A percentile compares a stretch with the other conserved stretches of the same genome.
Evolutionary conservation across 1,140 invertebrate species (phyloP).

Genomic region (Drosophila lacteicornis): DNA sequence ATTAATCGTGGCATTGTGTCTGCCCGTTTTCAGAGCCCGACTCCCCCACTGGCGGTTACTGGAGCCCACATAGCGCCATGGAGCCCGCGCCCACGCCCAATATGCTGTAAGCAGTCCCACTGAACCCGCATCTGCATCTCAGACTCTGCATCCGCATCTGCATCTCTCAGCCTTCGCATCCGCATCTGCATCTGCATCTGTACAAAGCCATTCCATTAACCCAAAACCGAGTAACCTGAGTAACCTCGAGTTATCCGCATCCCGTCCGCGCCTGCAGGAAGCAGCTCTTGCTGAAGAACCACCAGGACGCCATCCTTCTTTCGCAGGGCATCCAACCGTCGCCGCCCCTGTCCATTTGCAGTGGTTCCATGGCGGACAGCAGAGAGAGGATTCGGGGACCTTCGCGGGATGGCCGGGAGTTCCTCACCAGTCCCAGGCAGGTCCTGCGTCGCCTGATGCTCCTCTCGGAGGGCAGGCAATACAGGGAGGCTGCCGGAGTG

Average conservation of each 20-base stretch:
- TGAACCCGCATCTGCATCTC: constrained; percentile 45
- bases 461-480: constrained; percentile 91
- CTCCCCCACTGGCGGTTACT: constrained; percentile 11
- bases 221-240: constrained; percentile 29
- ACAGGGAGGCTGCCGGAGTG: constrained; percentile 91
- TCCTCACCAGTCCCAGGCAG: constrained; percentile 90
- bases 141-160: constrained; percentile 38
- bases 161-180: constrained; percentile 39
- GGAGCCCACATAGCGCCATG: constrained; percentile 38
- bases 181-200: constrained; percentile 49
- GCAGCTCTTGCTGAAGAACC: constrained; percentile 78
- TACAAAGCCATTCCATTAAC: constrained; percentile 63
- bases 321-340: constrained; percentile 37
- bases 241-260: constrained; percentile 25
- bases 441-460: constrained; percentile 90
- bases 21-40: constrained; percentile 39
- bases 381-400: constrained; percentile 86
- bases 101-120: constrained; percentile 66
- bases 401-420: constrained; percentile 86
- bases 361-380: constrained; percentile 86
- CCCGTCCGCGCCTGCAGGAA: constrained; percentile 59
- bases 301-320: constrained; percentile 68
- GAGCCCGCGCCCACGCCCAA: constrained; percentile 57
- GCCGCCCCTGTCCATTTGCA: constrained; percentile 37
- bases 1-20: constrained; percentile 62